These are phyloP conservation scores for Rotaria socialis DNA, from an alignment of 2,888 invertebrate species.

Conservation along the genomic window DNA sequence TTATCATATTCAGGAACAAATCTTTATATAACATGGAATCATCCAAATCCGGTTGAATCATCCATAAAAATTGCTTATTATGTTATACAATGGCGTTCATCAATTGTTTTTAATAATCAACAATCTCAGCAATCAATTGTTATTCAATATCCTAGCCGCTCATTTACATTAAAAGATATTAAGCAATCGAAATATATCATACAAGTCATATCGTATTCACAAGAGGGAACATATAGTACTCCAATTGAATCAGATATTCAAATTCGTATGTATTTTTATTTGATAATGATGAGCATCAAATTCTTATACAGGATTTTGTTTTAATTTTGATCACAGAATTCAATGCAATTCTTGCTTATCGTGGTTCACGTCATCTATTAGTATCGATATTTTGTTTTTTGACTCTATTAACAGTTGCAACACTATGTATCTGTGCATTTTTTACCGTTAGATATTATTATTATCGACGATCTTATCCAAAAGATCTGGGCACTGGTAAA, in stretches of 20 bases:
- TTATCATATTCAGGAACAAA: neutral
- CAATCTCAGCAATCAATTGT: neutral
- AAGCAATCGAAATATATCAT: neutral
- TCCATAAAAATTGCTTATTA: neutral
- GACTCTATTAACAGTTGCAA: neutral
- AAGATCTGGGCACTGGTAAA: neutral
- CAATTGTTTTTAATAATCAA: constrained; percentile 2
- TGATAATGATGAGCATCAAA: neutral
- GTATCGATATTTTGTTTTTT: constrained; percentile 21
- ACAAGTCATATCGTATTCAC: neutral
- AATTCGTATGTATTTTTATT: constrained; percentile 6
- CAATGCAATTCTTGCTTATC: neutral
- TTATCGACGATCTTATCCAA: neutral
- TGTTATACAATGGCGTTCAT: constrained; percentile 27
- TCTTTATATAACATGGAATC: constrained; percentile 10
- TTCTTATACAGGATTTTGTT: neutral
- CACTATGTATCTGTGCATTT: constrained; percentile 1
- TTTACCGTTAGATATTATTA: neutral
- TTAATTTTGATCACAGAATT: neutral
- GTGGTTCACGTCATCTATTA: neutral
- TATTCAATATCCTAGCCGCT: neutral
- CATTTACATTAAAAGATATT: constrained; percentile 14
- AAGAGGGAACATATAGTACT: neutral
- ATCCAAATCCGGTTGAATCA: neutral
- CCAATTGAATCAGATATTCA: constrained; percentile 1